These are phyloP conservation scores for Diglossa cyanea DNA, from an alignment of 2,797 vertebrate genomes.

Conservation along the genomic window DNA sequence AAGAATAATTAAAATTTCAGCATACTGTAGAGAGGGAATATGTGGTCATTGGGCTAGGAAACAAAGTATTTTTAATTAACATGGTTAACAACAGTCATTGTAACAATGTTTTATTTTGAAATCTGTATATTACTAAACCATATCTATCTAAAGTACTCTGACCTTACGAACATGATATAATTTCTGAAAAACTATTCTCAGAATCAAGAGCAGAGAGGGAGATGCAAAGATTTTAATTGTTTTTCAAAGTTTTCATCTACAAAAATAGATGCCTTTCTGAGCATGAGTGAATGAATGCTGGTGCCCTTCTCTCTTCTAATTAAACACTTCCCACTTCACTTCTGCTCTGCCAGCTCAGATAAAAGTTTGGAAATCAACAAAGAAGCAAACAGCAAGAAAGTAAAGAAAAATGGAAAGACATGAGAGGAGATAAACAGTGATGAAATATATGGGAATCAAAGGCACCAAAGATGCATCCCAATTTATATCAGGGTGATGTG, in stretches of 20 bases:
- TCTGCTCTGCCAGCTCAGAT: constrained; percentile 20
- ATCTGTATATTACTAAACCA: neutral
- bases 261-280: constrained; percentile 9
- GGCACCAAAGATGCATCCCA: neutral
- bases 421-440: neutral
- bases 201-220: neutral
- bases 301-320: constrained; percentile 1
- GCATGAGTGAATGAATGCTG: neutral
- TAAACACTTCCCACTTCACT: constrained; percentile 40
- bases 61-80: neutral
- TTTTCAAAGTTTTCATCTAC: neutral
- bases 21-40: neutral
- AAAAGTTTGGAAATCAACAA: constrained; percentile 1
- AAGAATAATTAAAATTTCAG: neutral
- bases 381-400: neutral
- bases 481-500: neutral
- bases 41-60: neutral
- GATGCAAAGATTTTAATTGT: neutral
- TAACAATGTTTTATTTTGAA: neutral
- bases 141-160: neutral
- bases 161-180: neutral
- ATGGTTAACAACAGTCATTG: neutral
- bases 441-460: neutral
- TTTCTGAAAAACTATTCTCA: neutral
- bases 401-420: neutral